Conservation (phyloP, 2,113 vertebrate genomes). For the Charina bottae region DNA sequence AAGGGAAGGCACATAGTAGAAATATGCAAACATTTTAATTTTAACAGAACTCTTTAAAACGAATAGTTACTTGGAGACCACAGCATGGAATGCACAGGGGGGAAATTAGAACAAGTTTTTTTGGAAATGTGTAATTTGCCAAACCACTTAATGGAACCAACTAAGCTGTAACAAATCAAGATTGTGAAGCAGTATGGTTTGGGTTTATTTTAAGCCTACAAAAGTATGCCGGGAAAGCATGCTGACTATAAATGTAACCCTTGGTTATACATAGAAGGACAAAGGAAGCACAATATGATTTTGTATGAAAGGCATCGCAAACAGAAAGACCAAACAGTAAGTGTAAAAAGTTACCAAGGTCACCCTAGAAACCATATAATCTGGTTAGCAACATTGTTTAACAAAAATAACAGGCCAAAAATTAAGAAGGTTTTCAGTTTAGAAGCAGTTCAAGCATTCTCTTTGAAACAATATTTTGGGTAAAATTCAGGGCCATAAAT, state of each 20-base stretch:
- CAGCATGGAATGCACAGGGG: constrained; percentile 7
- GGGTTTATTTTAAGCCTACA: constrained; percentile 28
- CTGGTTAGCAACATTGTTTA: constrained; percentile 19
- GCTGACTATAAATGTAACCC: constrained; percentile 25
- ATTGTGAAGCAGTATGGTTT: constrained; percentile 26
- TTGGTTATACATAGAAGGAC: constrained; percentile 50
- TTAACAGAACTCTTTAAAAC: constrained; percentile 31
- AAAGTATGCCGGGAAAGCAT: constrained; percentile 10
- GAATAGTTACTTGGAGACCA: constrained; percentile 6
- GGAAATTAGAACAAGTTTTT: constrained; percentile 11
- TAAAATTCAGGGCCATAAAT: constrained; percentile 32
- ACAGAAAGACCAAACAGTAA: constrained; percentile 36
- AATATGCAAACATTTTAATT: constrained; percentile 1
- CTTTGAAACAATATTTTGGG: constrained; percentile 33
- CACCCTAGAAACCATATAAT: constrained; percentile 36
- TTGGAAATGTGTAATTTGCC: constrained; percentile 32
- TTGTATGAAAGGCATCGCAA: constrained; percentile 41
- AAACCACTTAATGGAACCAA: constrained; percentile 32
- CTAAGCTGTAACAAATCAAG: constrained; percentile 32
- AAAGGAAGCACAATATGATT: constrained; percentile 44
- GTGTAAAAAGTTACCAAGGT: constrained; percentile 46
- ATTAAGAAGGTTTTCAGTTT: constrained; percentile 29
- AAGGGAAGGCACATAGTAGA: neutral
- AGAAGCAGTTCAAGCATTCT: constrained; percentile 38
- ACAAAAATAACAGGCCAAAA: constrained; percentile 9